Evolutionary conservation across 1,140 invertebrate species (phyloP), one percentile per base, ranked within the genome.

Genomic region (Platyscapa corneri): DNA sequence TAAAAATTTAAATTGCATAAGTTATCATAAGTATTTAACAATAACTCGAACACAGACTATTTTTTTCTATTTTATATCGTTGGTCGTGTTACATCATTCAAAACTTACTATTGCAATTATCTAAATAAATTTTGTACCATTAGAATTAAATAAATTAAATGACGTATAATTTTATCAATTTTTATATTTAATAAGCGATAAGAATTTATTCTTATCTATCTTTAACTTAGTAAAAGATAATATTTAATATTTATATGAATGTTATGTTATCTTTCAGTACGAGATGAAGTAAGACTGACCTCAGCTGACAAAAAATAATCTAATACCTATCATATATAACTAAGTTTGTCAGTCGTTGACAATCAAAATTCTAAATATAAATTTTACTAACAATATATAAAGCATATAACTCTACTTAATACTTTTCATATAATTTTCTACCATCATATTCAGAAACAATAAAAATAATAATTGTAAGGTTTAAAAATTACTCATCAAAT

Each of bases 241-340:
- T 74, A 74, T 42, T 74, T 74, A 42, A 74, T 42, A 74, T 74
- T 74, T 74, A 74, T 74, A 74, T 74, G 23, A 74, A 74, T 74
- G 23, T 74, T 42, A 42, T 74, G 60, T 67, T 81, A 81, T 81
- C 79, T 81, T 23, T 5, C 60, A 37, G 56, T 42, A 39, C 16
- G 42, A 64, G 79, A 82, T 82, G 81, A 49, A 72, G 70, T 39
- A 53, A 56, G 46, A 39, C 10, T 46, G 70, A 82, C 81, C 81
- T 82, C 81, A 27, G n/a, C 42, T 74, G 81, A 74, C 81, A 42
- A 72, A 60, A 72, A 49, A 74, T 56, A 82, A 82, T 72, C 67
- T 56, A 82, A 75, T 56, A 67, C 64, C 65, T 20, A 46, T 70
- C 27, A 14, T 53, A 53, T 56, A 34, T 49, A 77, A 74, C 37